Percentiles rank a stretch among this genome's conserved stretches.
Evolutionary conservation across 2,797 vertebrate genomes (phyloP).

Genomic region (Paratrypauchen microcephalus): DNA sequence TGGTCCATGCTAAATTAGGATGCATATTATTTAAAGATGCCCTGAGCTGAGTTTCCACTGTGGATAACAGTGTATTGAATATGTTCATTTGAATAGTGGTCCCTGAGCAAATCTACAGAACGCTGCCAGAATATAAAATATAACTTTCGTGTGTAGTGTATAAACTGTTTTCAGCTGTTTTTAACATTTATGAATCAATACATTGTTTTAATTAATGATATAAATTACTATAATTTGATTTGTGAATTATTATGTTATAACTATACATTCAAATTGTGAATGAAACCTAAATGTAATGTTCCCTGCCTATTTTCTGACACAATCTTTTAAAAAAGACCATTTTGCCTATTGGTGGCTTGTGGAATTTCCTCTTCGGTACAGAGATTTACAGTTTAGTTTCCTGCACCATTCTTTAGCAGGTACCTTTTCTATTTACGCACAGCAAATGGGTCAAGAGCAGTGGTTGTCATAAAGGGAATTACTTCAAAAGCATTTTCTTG

Average conservation of each 20-base stretch:
- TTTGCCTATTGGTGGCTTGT: not conserved
- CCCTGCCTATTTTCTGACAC: not conserved
- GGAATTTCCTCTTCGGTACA: not conserved
- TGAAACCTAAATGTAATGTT: not conserved
- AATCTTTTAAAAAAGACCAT: not conserved
- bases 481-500: conserved; percentile 25
- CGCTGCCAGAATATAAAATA: conserved; percentile 29
- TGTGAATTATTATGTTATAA: not conserved
- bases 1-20: conserved; percentile 67
- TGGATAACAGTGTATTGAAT: conserved; percentile 59
- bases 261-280: not conserved
- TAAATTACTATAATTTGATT: no score
- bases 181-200: no score
- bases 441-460: conserved; percentile 14
- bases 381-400: not conserved
- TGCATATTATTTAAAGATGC: conserved; percentile 75
- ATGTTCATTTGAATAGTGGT: conserved; percentile 56
- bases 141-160: no score
- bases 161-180: no score
- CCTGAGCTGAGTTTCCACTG: conserved; percentile 62
- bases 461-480: conserved; percentile 39
- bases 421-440: not conserved
- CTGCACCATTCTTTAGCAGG: not conserved
- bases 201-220: no score
- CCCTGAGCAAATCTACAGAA: conserved; percentile 28